Evolutionary conservation across 1,140 invertebrate species (phyloP), one percentile per base, ranked within the genome.

Genomic region (Drosophila subpulchrella): DNA sequence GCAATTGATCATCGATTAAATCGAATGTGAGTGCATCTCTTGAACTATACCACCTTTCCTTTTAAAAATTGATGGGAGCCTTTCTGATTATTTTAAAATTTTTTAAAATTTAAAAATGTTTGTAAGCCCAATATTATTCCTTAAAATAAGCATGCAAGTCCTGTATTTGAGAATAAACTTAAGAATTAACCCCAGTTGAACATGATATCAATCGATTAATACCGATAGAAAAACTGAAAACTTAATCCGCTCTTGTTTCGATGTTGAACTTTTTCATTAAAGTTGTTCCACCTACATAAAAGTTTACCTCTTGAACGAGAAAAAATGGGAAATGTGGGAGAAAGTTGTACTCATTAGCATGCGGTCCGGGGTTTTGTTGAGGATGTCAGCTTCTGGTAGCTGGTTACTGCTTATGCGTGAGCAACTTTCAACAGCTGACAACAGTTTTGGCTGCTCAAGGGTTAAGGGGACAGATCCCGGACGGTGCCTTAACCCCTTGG

Each of bases 291-390:
- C 59, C 65, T 62, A 46, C 67, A 63, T 41, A 66, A 81, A 85
- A 85, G 82, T 85, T 81, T 61, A 55, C 42, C 78, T 55, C 68
- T 76, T 72, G 55, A 75, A 67, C 48, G 62, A 63, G 48, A 51
- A 75, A 63, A 61, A 82, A 68, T 58, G 46, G 54, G 15, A 27
- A 51, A 78, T 67, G 46, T 53, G 55, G 39, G 70, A 44, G 51
- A 70, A 86, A 82, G 63, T 73, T 86, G 72, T 67, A 73, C 83
- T 86, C 83, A 86, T 86, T 86, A 86, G 79, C 83, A 88, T 86
- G 79, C 79, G 75, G 71, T 68, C 60, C 70, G 38, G 42, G 47
- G 38, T 24, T 13, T 53, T 61, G 34, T 17, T 30, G 57, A 30
- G 48, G 38, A 60, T 70, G 72, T 63, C 39, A 67, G 61, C 60